Evolutionary conservation across 2,888 invertebrate species (phyloP).

Genomic region (Apamea epomidion): DNA sequence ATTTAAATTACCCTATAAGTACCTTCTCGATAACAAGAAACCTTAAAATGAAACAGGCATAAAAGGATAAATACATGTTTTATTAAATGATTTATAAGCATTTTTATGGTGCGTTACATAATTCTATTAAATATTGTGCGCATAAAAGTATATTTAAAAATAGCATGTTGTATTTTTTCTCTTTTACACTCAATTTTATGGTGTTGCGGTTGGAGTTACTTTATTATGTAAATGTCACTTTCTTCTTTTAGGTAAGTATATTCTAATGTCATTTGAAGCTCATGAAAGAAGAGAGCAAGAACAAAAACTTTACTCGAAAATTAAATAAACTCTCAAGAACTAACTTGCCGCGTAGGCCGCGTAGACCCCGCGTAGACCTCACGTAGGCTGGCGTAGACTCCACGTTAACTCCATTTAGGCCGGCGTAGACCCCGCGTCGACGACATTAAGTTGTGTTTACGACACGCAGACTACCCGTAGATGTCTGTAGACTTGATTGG

Average conservation of each 20-base stretch:
- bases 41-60: conserved; percentile 16
- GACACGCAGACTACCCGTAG: too few species aligned
- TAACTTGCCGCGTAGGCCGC: neutral
- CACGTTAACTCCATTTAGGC: neutral
- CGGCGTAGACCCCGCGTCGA: neutral
- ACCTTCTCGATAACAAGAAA: neutral
- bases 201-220: neutral
- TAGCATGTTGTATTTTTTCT: neutral
- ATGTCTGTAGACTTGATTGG: neutral
- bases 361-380: neutral
- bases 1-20: conserved; percentile 50
- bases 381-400: neutral
- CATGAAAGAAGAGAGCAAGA: neutral
- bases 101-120: conserved; percentile 5
- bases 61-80: conserved; percentile 13
- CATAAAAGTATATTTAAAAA: conserved; percentile 2
- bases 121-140: neutral
- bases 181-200: neutral
- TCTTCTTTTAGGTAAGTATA: neutral
- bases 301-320: neutral
- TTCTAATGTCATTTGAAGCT: neutral
- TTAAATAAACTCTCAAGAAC: neutral
- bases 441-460: neutral
- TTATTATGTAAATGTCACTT: neutral
- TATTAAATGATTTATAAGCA: conserved; percentile 22